Conservation (phyloP, 2,797 vertebrate species). For the Gallinago nigripennis region DNA sequence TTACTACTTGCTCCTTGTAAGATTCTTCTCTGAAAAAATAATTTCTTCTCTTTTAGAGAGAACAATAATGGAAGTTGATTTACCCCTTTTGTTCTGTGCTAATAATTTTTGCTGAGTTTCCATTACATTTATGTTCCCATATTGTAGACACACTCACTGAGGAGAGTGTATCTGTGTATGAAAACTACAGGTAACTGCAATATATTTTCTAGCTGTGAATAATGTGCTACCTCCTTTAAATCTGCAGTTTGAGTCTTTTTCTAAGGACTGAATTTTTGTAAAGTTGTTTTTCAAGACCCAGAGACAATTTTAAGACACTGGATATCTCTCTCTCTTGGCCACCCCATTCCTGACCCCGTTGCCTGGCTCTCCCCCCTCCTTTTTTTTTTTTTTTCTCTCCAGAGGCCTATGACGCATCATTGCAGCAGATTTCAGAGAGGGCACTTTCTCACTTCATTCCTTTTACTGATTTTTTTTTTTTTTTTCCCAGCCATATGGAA, state of each 20-base stretch:
- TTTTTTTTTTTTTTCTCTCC: too few relatives aligned
- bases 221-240: not conserved
- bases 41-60: not conserved
- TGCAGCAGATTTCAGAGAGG: not conserved
- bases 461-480: not conserved
- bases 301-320: not conserved
- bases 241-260: not conserved
- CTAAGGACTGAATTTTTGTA: not conserved
- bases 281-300: not conserved
- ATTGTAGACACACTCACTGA: not conserved
- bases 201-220: not conserved
- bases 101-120: not conserved
- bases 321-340: not conserved
- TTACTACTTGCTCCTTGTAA: not conserved
- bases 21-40: not conserved
- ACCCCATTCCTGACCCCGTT: fast-evolving
- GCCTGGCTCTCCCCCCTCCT: too few relatives aligned
- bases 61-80: not conserved
- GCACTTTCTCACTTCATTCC: not conserved
- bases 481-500: not conserved
- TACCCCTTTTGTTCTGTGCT: not conserved
- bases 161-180: not conserved
- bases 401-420: not conserved
- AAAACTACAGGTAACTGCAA: not conserved
- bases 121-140: not conserved